Percentiles rank a stretch among this genome's conserved stretches.
Evolutionary conservation across 2,797 vertebrate genomes (phyloP).

Genomic region (Distichodus sexfasciatus): DNA sequence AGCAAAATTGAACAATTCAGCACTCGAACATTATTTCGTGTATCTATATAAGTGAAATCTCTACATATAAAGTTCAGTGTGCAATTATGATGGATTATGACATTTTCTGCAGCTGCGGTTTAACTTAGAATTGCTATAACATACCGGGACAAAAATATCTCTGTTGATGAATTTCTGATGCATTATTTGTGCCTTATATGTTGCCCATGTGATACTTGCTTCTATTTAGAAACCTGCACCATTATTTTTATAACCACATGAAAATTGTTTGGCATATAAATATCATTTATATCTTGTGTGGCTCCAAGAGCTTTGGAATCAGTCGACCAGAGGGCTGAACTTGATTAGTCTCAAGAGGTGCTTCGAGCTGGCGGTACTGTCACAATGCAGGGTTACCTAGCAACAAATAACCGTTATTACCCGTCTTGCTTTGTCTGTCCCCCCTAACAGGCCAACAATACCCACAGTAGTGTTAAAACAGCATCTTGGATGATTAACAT

Average conservation of each 20-base stretch:
- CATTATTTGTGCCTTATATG: not conserved
- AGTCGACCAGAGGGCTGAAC: constrained; percentile 46
- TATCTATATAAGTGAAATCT: too few species aligned
- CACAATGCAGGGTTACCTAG: constrained; percentile 57
- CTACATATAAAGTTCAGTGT: too few species aligned
- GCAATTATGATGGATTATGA: too few species aligned
- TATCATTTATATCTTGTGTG: constrained; percentile 42
- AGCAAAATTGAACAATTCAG: too few species aligned
- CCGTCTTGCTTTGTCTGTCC: constrained; percentile 33
- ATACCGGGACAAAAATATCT: not conserved
- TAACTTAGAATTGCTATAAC: not conserved
- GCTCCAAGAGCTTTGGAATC: constrained; percentile 42
- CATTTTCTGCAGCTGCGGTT: not conserved
- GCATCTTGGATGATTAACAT: not conserved
- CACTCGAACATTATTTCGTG: too few species aligned
- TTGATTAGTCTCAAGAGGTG: constrained; percentile 57
- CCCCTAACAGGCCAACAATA: constrained; percentile 25
- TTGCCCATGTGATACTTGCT: not conserved
- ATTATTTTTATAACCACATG: not conserved
- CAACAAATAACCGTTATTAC: constrained; percentile 56
- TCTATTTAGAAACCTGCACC: not conserved
- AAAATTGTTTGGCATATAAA: constrained; percentile 50
- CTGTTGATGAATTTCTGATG: not conserved
- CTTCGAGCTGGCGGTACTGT: constrained; percentile 37
- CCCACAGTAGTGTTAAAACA: constrained; percentile 16